These are phyloP conservation scores for Sebastes hubbsi DNA, from an alignment of 2,797 vertebrate genomes.

Conservation along the genomic window DNA sequence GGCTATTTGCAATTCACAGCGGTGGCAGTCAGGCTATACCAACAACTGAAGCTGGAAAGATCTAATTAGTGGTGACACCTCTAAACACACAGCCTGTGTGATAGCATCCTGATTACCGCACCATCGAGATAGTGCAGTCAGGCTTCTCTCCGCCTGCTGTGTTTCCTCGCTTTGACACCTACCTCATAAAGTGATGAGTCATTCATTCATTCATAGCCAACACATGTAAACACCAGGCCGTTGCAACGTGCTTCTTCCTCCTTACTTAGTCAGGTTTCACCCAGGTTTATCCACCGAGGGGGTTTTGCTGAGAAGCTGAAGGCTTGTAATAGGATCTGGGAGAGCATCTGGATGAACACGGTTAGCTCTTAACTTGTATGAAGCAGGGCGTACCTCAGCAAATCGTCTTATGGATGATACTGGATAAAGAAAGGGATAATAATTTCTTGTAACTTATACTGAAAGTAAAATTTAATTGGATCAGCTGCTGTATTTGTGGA, in stretches of 20 bases:
- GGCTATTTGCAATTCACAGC: conserved; percentile 51
- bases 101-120: conserved; percentile 46
- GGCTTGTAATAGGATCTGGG: conserved; percentile 58
- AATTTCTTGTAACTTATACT: not conserved
- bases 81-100: conserved; percentile 41
- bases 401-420: conserved; percentile 59
- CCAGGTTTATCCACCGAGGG: conserved; percentile 55
- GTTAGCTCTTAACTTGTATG: conserved; percentile 33
- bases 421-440: conserved; percentile 44
- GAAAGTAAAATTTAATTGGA: conserved; percentile 14
- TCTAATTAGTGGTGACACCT: conserved; percentile 64
- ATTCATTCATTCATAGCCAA: conserved; percentile 34
- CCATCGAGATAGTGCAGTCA: conserved; percentile 1
- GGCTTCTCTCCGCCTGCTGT: conserved; percentile 15
- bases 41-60: conserved; percentile 37
- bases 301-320: conserved; percentile 8
- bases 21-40: conserved; percentile 35
- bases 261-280: conserved; percentile 34
- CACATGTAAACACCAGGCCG: conserved; percentile 24
- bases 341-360: conserved; percentile 38
- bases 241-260: not conserved
- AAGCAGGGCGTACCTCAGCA: conserved; percentile 35
- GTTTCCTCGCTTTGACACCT: conserved; percentile 31
- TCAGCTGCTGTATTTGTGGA: not conserved
- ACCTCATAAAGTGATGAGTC: conserved; percentile 43